These are phyloP conservation scores for Atractosteus spatula DNA, from an alignment of 2,113 vertebrate species.

Conservation along the genomic window DNA sequence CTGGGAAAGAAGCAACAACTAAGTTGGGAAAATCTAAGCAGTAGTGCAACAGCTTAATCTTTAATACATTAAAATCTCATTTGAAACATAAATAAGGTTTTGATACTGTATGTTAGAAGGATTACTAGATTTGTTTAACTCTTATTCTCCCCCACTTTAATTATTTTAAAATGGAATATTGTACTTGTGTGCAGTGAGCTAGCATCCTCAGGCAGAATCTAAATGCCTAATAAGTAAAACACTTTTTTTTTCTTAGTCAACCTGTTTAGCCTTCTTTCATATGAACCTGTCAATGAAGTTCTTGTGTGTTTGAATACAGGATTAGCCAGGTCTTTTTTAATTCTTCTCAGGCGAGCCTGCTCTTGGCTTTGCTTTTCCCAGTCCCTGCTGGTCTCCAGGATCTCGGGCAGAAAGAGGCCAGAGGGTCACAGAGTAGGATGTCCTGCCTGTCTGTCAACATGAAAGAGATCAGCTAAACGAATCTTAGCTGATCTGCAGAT, in stretches of 20 bases:
- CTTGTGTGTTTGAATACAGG: not conserved
- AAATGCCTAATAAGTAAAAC: not conserved
- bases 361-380: not conserved
- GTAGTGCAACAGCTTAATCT: not conserved
- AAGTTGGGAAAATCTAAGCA: too few relatives aligned
- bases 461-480: not conserved
- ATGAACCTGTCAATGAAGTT: not conserved
- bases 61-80: not conserved
- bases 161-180: not conserved
- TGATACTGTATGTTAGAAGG: not conserved
- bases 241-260: not conserved
- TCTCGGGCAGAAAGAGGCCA: not conserved
- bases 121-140: not conserved
- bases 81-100: not conserved
- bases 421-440: not conserved
- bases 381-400: not conserved
- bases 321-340: not conserved
- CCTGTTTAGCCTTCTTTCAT: too few relatives aligned
- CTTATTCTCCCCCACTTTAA: not conserved
- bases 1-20: too few relatives aligned
- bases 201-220: not conserved
- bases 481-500: conserved; percentile 2
- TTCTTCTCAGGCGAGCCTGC: not conserved
- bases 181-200: not conserved
- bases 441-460: conserved; percentile 3